Percentiles rank a stretch among this genome's conserved stretches.
Evolutionary conservation across 2,113 vertebrate species (phyloP).

Genomic region (Syrmaticus mikado): DNA sequence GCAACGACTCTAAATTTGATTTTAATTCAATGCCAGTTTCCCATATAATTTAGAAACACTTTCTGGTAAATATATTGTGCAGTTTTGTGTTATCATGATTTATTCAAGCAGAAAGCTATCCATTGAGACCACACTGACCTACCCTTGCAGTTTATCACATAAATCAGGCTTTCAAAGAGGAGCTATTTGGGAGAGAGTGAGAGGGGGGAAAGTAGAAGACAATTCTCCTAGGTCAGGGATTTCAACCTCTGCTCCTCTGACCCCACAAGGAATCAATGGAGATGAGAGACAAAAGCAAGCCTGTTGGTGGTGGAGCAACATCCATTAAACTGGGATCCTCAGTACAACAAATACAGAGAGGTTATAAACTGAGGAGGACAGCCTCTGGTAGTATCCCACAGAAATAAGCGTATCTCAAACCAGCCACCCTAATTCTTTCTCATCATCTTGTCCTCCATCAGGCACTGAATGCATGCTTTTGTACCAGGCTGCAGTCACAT

Average conservation of each 20-base stretch:
- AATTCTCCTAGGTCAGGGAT: background rate
- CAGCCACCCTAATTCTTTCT: background rate
- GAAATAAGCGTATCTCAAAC: background rate
- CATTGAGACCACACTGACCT: background rate
- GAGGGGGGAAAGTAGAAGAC: background rate
- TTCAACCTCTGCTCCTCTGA: background rate
- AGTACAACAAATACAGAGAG: background rate
- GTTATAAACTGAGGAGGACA: background rate
- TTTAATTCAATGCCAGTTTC: background rate
- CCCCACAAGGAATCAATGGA: background rate
- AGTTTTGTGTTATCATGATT: background rate
- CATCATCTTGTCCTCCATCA: background rate
- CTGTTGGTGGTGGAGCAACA: background rate
- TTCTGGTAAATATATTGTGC: background rate
- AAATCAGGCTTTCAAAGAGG: background rate
- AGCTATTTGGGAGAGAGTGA: background rate
- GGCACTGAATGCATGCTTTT: background rate
- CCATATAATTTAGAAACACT: background rate
- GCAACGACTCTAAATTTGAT: background rate
- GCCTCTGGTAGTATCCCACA: background rate
- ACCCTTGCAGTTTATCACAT: background rate
- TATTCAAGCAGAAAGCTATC: background rate
- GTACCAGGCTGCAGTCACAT: constrained; percentile 6
- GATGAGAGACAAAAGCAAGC: background rate
- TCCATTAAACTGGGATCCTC: background rate